Conservation (phyloP, 2,888 invertebrate species). For the Vannuccia rotundouncinata region DNA sequence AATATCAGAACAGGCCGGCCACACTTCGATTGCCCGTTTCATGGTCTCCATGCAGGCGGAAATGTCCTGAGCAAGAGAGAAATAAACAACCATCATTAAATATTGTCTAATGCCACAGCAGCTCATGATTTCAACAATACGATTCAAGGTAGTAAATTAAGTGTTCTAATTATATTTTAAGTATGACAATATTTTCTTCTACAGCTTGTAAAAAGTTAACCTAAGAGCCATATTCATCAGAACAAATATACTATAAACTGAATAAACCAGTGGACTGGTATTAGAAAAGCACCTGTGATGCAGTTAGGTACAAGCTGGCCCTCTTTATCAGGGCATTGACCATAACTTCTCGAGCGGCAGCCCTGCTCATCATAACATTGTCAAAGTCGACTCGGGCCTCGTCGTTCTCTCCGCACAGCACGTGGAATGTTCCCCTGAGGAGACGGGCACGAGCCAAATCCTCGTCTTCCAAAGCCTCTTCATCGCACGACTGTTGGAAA, state of each 20-base stretch:
- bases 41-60: slow-evolving; percentile 69
- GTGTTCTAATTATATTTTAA: no score
- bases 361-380: slow-evolving; percentile 41
- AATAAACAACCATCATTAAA: no score
- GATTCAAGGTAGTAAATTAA: no score
- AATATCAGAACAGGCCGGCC: slow-evolving; percentile 75
- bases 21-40: slow-evolving; percentile 67
- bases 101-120: no score
- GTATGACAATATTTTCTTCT: no score
- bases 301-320: slow-evolving; percentile 68
- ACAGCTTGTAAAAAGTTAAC: no score
- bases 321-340: slow-evolving; percentile 76
- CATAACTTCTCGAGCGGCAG: not conserved
- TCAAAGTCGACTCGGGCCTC: slow-evolving; percentile 61
- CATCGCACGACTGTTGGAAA: no score
- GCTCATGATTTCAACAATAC: no score
- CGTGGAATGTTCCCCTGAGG: slow-evolving; percentile 75
- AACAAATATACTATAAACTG: no score
- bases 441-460: slow-evolving; percentile 52
- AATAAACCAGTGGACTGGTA: no score
- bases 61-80: slow-evolving; percentile 40
- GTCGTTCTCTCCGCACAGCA: slow-evolving; percentile 64
- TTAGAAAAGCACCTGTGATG: not conserved
- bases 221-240: no score
- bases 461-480: slow-evolving; percentile 25